Evolutionary conservation across 2,797 vertebrate genomes (phyloP).

Genomic region (Muraenolepis orangiensis): DNA sequence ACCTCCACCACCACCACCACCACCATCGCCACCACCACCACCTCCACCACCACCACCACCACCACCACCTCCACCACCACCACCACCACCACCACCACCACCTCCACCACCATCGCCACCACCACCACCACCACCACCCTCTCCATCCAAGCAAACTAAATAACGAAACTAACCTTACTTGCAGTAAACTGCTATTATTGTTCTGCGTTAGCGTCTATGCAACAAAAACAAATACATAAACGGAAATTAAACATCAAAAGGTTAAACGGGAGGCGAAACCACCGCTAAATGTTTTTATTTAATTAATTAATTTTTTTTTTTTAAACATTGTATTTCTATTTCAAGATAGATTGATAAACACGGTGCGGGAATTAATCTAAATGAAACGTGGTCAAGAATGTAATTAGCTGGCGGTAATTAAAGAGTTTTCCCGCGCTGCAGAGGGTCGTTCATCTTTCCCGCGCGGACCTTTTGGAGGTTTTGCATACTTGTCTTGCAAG

Average conservation of each 20-base stretch:
- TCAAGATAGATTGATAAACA: constrained; percentile 96
- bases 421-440: constrained; percentile 99
- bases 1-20: background rate
- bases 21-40: too few relatives aligned
- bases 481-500: constrained; percentile 99
- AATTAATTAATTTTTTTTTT: background rate
- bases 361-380: constrained; percentile 98
- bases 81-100: background rate
- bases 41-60: background rate
- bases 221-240: background rate
- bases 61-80: too few relatives aligned
- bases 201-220: background rate
- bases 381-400: constrained; percentile 99
- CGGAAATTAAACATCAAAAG: background rate
- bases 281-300: constrained; percentile 70
- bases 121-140: background rate
- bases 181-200: background rate
- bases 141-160: constrained; percentile 2
- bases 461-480: constrained; percentile 99
- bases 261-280: constrained; percentile 65
- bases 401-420: constrained; percentile 99
- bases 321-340: constrained; percentile 50
- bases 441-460: constrained; percentile 99
- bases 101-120: too few relatives aligned
- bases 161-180: constrained; percentile 52